A percentile compares a stretch with the other conserved stretches of the same genome.
These are phyloP conservation scores for Leptopterna dolabrata DNA, from an alignment of 2,888 invertebrate genomes.

Conservation along the genomic window DNA sequence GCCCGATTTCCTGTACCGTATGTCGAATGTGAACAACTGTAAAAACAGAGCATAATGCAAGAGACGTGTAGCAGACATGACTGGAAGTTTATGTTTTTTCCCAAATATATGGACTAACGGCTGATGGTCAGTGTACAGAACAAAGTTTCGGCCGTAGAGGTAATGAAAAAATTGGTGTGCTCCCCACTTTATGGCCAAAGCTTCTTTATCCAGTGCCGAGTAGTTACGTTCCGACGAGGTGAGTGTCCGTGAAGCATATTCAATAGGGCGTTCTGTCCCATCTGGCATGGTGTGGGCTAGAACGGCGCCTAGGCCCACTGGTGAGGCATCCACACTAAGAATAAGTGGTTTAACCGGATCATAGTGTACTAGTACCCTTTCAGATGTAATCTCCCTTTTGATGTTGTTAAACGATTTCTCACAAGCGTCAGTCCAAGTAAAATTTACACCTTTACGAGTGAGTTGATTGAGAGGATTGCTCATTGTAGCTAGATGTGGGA, in stretches of 20 bases:
- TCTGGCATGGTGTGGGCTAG: background rate
- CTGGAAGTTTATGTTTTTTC: background rate
- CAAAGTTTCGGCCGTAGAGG: constrained; percentile 65
- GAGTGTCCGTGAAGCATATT: background rate
- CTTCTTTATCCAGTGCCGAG: constrained; percentile 57
- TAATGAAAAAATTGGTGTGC: constrained; percentile 66
- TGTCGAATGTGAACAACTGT: constrained; percentile 28
- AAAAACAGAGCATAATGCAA: constrained; percentile 28
- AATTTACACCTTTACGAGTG: background rate
- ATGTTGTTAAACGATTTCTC: constrained; percentile 21
- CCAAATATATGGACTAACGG: constrained; percentile 61
- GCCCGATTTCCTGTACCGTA: background rate
- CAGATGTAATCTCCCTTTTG: background rate
- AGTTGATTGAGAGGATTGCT: constrained; percentile 13
- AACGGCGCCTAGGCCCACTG: constrained; percentile 30
- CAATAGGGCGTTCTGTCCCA: background rate
- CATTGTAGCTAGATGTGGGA: background rate
- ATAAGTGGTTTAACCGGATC: background rate
- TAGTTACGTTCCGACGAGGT: constrained; percentile 23
- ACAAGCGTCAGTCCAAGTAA: background rate
- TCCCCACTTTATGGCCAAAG: constrained; percentile 63
- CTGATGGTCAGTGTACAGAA: constrained; percentile 65
- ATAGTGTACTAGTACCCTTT: constrained; percentile 12
- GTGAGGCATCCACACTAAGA: constrained; percentile 8
- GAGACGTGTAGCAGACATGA: constrained; percentile 1